Percentiles rank a stretch among this genome's conserved stretches.
Conservation (phyloP, 2,888 invertebrate species). For the Xylota segnis region DNA sequence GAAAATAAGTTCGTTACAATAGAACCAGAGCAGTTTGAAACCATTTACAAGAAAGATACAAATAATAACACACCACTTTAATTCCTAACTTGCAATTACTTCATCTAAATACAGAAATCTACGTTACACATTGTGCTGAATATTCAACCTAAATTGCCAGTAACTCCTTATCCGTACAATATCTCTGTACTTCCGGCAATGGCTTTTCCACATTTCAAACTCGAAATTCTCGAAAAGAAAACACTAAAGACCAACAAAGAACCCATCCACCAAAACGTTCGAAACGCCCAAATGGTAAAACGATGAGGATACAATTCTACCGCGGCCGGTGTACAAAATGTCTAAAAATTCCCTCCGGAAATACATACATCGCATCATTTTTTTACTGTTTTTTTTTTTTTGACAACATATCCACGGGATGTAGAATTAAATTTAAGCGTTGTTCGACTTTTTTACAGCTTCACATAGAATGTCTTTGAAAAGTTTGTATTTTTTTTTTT, state of each 20-base stretch:
- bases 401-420: constrained; percentile 16
- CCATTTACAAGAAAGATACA: too few relatives aligned
- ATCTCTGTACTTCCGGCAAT: constrained; percentile 37
- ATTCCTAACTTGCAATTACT: constrained; percentile 25
- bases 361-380: constrained; percentile 38
- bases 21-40: too few relatives aligned
- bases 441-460: not conserved
- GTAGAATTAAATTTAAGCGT: constrained; percentile 44
- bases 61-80: not conserved
- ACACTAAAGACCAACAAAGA: constrained; percentile 20
- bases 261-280: constrained; percentile 21
- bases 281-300: not conserved
- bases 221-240: constrained; percentile 22
- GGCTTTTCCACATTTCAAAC: constrained; percentile 34
- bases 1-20: too few relatives aligned
- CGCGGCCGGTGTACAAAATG: not conserved
- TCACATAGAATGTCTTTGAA: constrained; percentile 64
- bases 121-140: constrained; percentile 19
- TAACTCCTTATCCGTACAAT: constrained; percentile 4
- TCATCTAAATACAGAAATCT: constrained; percentile 13
- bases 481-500: constrained; percentile 50
- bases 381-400: constrained; percentile 17
- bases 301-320: not conserved
- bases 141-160: constrained; percentile 11
- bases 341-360: constrained; percentile 57